Base-by-base conservation (phyloP, 2,888 invertebrate species). In the Pyrocoelia pectoralis region DNA sequence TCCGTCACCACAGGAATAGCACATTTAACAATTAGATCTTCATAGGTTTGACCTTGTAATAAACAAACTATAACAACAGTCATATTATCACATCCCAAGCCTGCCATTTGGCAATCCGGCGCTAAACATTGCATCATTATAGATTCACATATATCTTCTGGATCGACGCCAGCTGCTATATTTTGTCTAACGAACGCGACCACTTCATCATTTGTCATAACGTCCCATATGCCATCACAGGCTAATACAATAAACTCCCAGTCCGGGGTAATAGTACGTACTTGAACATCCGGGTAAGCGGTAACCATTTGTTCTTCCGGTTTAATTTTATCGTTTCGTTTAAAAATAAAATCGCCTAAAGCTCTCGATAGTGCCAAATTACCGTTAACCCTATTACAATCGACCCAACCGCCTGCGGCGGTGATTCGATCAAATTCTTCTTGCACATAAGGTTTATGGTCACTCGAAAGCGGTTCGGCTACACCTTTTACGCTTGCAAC, bases 161-260 rank as follows among this genome's bases (percentile, higher is more conserved):
- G 98, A 80, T 94, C 92, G 85, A 92, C 88, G 1, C 92, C 90
- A 66, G 86, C 86, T 6, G 91, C 89, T 58, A 99, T 87, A 40
- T 94, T 89, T 61, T 88, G 86, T 52, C 97, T 89, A 62, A 98
- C 92, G 83, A 96, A 98, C 56, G 92, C 88, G 43, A 96, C 87
- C 49, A 97, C 98, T 82, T 98, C 97, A 83, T 94, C 91, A 81
- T 95, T 98, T 51, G 90, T 93, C 85, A 99, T 86, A 17, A 98
- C 98, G 81, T 99, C 99, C 98, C 99, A 99, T 72, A 99, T 98
- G 18, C 99, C 99, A 80, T 99, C 99, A 80, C 98, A 99, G 0
- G 98, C 99, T 72, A 99, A 84, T 33, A 99, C 88, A 57, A 98
- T 86, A 79, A 99, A 99, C 83, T 99, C 98, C 91, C 95, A 95